Percentiles rank a stretch among this genome's conserved stretches.
Evolutionary conservation across 2,888 invertebrate species (phyloP).

Genomic region (Belgica antarctica): DNA sequence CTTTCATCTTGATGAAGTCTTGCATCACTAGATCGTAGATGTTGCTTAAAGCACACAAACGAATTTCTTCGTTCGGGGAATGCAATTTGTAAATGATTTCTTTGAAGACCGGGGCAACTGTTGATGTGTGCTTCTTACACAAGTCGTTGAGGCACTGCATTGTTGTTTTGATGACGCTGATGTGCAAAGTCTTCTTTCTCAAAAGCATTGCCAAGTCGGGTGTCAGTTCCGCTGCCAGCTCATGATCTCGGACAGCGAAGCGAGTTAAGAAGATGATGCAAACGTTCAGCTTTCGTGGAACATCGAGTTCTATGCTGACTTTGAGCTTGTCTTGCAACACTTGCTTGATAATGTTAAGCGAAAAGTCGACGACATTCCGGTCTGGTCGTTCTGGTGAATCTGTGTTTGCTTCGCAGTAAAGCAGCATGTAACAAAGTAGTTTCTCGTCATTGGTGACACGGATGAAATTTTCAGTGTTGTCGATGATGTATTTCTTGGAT

Average conservation of each 20-base stretch:
- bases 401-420: conserved; percentile 37
- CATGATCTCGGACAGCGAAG: conserved; percentile 37
- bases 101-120: conserved; percentile 31
- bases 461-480: not conserved
- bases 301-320: conserved; percentile 6
- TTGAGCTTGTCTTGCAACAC: not conserved
- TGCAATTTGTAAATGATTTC: conserved; percentile 37
- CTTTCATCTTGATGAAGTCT: conserved; percentile 41
- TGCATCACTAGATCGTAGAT: conserved; percentile 40
- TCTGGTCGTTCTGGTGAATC: conserved; percentile 22
- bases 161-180: conserved; percentile 26
- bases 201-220: conserved; percentile 28
- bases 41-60: conserved; percentile 32
- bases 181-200: not conserved
- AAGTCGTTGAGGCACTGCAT: conserved; percentile 41
- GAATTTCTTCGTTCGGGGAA: conserved; percentile 27
- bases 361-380: not conserved
- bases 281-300: conserved; percentile 20
- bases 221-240: conserved; percentile 34
- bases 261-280: conserved; percentile 20
- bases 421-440: conserved; percentile 11
- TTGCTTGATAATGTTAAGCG: conserved; percentile 9
- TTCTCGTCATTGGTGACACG: conserved; percentile 1
- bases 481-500: not conserved
- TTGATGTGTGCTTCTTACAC: conserved; percentile 39